Evolutionary conservation across 1,140 invertebrate genomes (phyloP).

Genomic region (Drosophila repletoides): DNA sequence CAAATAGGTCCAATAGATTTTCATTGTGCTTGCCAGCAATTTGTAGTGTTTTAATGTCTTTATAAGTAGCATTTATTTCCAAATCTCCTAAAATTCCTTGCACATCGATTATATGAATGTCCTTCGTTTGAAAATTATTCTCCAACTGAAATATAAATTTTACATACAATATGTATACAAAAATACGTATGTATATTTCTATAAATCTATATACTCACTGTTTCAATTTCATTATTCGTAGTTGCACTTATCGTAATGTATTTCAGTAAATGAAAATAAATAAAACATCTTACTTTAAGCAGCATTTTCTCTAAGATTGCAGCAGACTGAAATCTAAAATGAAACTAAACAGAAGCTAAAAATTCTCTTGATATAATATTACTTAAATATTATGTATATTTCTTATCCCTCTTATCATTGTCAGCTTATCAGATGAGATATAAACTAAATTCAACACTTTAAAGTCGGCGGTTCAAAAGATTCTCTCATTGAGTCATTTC

Average conservation of each 20-base stretch:
- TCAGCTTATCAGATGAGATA: slow-evolving; percentile 29
- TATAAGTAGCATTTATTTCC: slow-evolving; percentile 29
- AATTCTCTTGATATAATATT: not conserved
- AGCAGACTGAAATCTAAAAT: slow-evolving; percentile 2
- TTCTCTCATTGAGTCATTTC: too few relatives aligned
- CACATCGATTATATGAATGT: slow-evolving; percentile 14
- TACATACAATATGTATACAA: not conserved
- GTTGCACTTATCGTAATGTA: not conserved
- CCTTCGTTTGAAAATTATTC: slow-evolving; percentile 4
- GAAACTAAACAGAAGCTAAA: slow-evolving; percentile 28
- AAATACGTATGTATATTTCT: too few relatives aligned
- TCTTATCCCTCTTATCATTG: slow-evolving; percentile 13
- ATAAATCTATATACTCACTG: slow-evolving; percentile 4
- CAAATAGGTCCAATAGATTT: not conserved
- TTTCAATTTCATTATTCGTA: not conserved
- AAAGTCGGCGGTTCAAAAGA: too few relatives aligned
- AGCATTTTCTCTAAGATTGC: not conserved
- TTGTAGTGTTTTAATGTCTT: slow-evolving; percentile 13
- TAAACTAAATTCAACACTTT: too few relatives aligned
- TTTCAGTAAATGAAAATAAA: not conserved
- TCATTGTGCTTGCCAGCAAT: not conserved
- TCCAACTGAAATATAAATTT: not conserved
- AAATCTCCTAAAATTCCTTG: slow-evolving; percentile 4
- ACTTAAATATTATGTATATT: not conserved
- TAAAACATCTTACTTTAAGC: not conserved